Percentiles rank a stretch among this genome's conserved stretches.
phyloP scores from a whole-genome alignment of 2,113 vertebrate species.

The Hippocampus comes region DNA sequence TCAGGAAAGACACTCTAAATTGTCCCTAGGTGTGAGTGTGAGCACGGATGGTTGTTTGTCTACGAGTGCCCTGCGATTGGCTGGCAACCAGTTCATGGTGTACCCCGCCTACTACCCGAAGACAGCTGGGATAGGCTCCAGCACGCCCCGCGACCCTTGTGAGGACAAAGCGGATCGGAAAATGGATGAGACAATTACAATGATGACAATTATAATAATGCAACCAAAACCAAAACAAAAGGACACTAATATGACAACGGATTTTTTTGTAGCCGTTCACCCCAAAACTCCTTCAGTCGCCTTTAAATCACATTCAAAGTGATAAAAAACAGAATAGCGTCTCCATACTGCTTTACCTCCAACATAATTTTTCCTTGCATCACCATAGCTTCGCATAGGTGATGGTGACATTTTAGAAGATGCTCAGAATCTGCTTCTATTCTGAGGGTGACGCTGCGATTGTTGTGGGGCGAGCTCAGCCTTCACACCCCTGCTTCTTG shows the following conservation, averaged over 20 bases:
- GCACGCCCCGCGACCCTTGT: too few species aligned
- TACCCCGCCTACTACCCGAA: too few species aligned
- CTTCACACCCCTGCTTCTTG: conserved; percentile 42
- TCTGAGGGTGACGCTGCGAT: conserved; percentile 50
- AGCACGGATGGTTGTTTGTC: too few species aligned
- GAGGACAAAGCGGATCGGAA: too few species aligned
- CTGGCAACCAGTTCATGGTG: too few species aligned
- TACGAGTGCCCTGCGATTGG: too few species aligned
- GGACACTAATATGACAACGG: background rate
- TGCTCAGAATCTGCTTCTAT: conserved; percentile 12
- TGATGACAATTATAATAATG: background rate
- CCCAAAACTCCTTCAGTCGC: background rate
- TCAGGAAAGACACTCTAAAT: background rate
- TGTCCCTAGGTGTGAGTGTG: too few species aligned
- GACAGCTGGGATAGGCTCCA: too few species aligned
- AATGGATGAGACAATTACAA: too few species aligned
- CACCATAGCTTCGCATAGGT: background rate
- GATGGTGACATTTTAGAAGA: background rate
- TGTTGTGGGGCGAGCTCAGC: conserved; percentile 61
- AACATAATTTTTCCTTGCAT: background rate
- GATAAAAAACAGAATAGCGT: too few species aligned
- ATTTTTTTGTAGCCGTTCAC: background rate
- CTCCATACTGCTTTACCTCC: too few species aligned
- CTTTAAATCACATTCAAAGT: background rate
- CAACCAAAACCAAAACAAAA: background rate